Conservation (phyloP, 1,140 invertebrate genomes). For the Drosophila kanapiae region DNA sequence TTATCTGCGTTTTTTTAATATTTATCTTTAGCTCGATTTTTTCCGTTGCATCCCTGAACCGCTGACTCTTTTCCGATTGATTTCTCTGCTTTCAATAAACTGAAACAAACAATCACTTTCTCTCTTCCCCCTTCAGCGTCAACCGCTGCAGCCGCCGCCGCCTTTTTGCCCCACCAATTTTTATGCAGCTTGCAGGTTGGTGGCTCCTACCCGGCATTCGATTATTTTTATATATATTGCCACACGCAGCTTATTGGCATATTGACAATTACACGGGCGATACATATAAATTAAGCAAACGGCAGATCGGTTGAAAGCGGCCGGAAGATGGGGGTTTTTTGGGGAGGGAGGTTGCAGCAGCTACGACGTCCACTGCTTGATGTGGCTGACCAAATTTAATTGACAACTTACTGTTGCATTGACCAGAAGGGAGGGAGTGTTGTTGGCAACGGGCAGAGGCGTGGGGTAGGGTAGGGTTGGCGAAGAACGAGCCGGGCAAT, state of each 20-base stretch:
- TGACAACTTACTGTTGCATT: conserved; percentile 80
- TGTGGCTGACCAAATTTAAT: conserved; percentile 82
- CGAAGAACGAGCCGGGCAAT: conserved; percentile 54
- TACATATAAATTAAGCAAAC: conserved; percentile 83
- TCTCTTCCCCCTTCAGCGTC: conserved; percentile 9
- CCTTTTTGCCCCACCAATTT: conserved; percentile 19
- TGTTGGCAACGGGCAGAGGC: conserved; percentile 13
- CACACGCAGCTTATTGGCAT: conserved; percentile 81
- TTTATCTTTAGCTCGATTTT: background rate
- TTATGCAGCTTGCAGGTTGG: conserved; percentile 41
- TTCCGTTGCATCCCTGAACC: conserved; percentile 50
- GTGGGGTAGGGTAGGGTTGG: background rate
- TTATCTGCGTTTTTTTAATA: conserved; percentile 4
- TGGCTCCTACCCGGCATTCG: conserved; percentile 23
- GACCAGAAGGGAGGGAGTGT: conserved; percentile 7
- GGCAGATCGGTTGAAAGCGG: conserved; percentile 49
- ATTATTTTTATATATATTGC: conserved; percentile 62
- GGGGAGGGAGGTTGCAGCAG: conserved; percentile 32
- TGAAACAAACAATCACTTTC: conserved; percentile 70
- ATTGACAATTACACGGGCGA: conserved; percentile 83
- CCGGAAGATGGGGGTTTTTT: background rate
- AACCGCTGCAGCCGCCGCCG: background rate
- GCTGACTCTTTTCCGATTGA: conserved; percentile 67
- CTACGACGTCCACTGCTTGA: conserved; percentile 57
- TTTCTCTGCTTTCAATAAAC: conserved; percentile 81